Evolutionary conservation across 92 coral and sea anemone species (phyloP).

Genomic region (Bergia sp.): DNA sequence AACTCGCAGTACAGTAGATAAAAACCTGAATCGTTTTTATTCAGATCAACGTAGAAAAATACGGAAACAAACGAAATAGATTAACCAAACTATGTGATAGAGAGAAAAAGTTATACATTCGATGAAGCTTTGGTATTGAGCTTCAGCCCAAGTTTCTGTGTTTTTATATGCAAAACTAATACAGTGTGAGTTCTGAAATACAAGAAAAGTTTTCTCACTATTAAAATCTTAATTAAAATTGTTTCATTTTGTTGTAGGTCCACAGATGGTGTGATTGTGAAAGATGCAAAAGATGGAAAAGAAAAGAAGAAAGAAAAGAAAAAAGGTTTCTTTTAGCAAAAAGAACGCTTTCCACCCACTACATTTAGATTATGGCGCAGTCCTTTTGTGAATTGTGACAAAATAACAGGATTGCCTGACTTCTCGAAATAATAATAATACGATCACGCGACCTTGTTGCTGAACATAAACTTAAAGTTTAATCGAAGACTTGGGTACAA

Average conservation of each 20-base stretch:
- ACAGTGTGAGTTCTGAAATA: no score
- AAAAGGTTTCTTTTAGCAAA: slow-evolving; percentile 88
- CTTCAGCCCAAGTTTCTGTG: no score
- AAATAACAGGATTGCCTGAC: background rate
- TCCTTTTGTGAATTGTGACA: background rate
- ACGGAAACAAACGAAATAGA: no score
- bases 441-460: background rate
- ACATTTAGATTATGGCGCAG: background rate
- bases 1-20: no score
- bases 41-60: no score
- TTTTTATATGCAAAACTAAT: no score
- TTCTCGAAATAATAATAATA: background rate
- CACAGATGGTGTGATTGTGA: slow-evolving; percentile 71
- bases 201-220: background rate
- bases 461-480: background rate
- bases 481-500: background rate
- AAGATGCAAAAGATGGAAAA: slow-evolving; percentile 70
- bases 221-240: background rate
- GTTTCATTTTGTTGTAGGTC: slow-evolving; percentile 59
- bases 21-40: no score
- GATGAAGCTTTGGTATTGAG: no score
- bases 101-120: no score
- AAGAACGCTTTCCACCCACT: no score
- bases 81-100: no score
- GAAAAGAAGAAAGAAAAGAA: slow-evolving; percentile 85